Base-by-base conservation (phyloP, 2,888 invertebrate species). In the Mystacides longicornis region DNA sequence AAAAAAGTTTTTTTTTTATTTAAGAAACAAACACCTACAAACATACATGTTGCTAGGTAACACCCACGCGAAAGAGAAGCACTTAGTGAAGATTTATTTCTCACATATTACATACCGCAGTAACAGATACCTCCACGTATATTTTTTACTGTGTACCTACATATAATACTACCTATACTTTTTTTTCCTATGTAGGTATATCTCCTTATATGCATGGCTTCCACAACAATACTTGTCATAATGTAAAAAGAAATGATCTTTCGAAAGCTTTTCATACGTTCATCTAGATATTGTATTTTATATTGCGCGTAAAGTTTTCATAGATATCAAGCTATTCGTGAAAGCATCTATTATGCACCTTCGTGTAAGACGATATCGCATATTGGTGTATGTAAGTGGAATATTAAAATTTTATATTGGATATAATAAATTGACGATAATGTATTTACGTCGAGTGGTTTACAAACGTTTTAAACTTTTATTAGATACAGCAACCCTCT, bases 41-140 rank as follows among this genome's bases (percentile, higher is more conserved):
- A 54, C 31, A 55, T 54, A 55, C 54, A 54, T 54, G 54, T 55
- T 54, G 31, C 54, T 54, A 54, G n/a, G n/a, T n/a, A n/a, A n/a
- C n/a, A n/a, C n/a, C n/a, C 37, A 37, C 16, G 14, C 4, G 37
- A 37, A 16, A 16, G 37, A 37, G 37, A 37, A 37, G 14, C 37
- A 37, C 37, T 37, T 37, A 37, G 16, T 14, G 37, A 37, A 37
- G 37, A 37, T 37, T 37, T 37, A 37, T 37, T 37, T 37, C 37
- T 37, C 37, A 37, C 37, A 37, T 37, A 37, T 37, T 37, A 37
- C 37, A 37, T 16, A 14, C 7, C 27, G 27, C 27, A 7, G 27
- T 7, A n/a, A 37, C 37, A 37, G 4, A 37, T 16, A 7, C 37
- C 27, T 27, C 27, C n/a, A n/a, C n/a, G n/a, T n/a, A n/a, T n/a